These are phyloP conservation scores for Danio jaintianensis DNA, from an alignment of 2,797 vertebrate genomes.

Conservation along the genomic window DNA sequence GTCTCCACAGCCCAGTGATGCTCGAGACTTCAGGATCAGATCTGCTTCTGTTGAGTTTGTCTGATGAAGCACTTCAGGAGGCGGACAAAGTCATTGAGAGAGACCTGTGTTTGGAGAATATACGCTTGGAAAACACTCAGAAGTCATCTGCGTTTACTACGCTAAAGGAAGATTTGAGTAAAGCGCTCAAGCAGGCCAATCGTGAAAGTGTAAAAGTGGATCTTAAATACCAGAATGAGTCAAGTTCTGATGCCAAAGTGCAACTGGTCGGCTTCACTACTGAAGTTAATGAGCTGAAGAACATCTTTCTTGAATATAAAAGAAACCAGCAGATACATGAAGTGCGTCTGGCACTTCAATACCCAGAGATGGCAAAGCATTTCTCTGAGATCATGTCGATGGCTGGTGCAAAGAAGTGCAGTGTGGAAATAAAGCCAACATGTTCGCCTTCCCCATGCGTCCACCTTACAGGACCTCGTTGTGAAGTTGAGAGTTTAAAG, in stretches of 20 bases:
- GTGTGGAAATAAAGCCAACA: slow-evolving; percentile 51
- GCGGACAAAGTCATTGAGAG: slow-evolving; percentile 59
- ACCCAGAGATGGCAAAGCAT: slow-evolving; percentile 62
- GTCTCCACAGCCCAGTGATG: slow-evolving; percentile 64
- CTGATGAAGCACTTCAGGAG: slow-evolving; percentile 63
- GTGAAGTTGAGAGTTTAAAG: slow-evolving; percentile 53
- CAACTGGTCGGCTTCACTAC: slow-evolving; percentile 67
- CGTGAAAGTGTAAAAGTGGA: slow-evolving; percentile 51
- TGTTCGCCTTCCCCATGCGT: slow-evolving; percentile 56
- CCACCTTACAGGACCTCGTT: slow-evolving; percentile 63
- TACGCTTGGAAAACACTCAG: slow-evolving; percentile 54
- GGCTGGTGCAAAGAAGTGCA: slow-evolving; percentile 43
- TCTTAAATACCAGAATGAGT: slow-evolving; percentile 47
- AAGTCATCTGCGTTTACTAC: slow-evolving; percentile 51
- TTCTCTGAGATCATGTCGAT: slow-evolving; percentile 62
- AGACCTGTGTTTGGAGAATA: slow-evolving; percentile 56
- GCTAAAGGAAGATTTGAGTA: slow-evolving; percentile 60
- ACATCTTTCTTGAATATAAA: slow-evolving; percentile 60
- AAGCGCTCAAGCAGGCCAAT: slow-evolving; percentile 59
- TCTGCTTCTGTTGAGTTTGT: slow-evolving; percentile 70
- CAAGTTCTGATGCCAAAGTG: slow-evolving; percentile 26
- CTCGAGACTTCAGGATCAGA: slow-evolving; percentile 52
- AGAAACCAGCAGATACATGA: slow-evolving; percentile 52
- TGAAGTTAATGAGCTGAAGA: slow-evolving; percentile 63
- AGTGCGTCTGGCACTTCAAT: slow-evolving; percentile 52